These are phyloP conservation scores for Solenodon paradoxus DNA, from an alignment of 2,113 vertebrate genomes.

Conservation along the genomic window DNA sequence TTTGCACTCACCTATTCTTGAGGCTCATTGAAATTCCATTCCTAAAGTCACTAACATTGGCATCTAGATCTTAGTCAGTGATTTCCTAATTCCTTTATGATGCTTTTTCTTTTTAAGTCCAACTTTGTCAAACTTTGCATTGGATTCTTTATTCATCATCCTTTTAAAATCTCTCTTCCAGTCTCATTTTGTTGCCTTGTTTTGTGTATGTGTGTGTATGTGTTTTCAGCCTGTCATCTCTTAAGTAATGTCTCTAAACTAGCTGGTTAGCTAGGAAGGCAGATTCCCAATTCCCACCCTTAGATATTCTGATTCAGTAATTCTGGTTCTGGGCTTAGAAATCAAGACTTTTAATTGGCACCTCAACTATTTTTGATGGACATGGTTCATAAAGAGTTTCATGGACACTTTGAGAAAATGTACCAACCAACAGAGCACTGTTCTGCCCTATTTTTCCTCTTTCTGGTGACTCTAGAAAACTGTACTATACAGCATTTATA, in stretches of 20 bases:
- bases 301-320: neutral
- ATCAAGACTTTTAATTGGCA: neutral
- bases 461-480: neutral
- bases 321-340: neutral
- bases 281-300: neutral
- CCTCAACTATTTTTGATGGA: neutral
- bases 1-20: neutral
- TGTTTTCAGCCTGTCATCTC: neutral
- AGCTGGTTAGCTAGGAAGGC: neutral
- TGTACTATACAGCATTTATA: neutral
- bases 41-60: neutral
- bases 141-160: neutral
- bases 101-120: neutral
- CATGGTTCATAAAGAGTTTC: neutral
- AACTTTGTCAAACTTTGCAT: neutral
- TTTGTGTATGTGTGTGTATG: neutral
- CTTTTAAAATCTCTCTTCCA: neutral
- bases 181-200: neutral
- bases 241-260: neutral
- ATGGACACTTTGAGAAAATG: neutral
- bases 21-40: neutral
- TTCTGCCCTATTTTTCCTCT: rapidly evolving
- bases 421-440: neutral
- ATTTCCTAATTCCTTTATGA: neutral
- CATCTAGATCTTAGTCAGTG: neutral